Evolutionary conservation across 2,797 vertebrate species (phyloP).

Genomic region (Steatocranus sp.): DNA sequence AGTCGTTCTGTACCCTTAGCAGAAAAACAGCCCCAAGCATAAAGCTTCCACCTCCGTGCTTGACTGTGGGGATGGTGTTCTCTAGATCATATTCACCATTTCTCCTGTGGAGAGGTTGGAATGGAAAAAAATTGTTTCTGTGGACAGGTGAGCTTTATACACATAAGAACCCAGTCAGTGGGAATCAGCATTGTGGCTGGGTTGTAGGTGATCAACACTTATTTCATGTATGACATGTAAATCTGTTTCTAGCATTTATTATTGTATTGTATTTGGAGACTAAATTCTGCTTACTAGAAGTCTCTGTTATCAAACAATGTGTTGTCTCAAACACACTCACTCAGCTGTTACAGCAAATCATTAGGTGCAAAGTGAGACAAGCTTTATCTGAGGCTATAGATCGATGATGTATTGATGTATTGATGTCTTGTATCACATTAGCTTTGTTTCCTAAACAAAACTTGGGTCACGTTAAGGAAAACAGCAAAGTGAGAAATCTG

Average conservation of each 20-base stretch:
- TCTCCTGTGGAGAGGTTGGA: not conserved
- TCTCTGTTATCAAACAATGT: not conserved
- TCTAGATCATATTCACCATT: not conserved
- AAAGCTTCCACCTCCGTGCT: rapidly evolving
- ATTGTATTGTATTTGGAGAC: not conserved
- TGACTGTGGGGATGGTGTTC: not conserved
- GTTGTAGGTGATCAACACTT: not conserved
- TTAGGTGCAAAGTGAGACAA: not conserved
- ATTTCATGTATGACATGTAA: not conserved
- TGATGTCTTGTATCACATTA: not conserved
- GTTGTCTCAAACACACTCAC: not conserved
- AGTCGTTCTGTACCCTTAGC: not conserved
- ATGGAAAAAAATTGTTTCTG: not conserved
- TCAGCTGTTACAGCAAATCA: not conserved
- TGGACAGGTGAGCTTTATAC: rapidly evolving
- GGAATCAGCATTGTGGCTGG: not conserved
- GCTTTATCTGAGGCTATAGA: not conserved
- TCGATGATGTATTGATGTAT: not conserved
- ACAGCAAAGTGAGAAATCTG: slow-evolving; percentile 17
- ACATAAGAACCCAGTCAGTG: not conserved
- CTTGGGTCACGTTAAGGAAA: not conserved
- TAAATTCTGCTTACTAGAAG: not conserved
- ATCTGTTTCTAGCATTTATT: not conserved
- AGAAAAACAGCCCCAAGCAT: not conserved
- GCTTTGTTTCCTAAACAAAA: slow-evolving; percentile 1